Percentiles rank a stretch among this genome's conserved stretches.
These are phyloP conservation scores for Porites australiensis DNA, from an alignment of 64 coral and sea anemone genomes.

Conservation along the genomic window DNA sequence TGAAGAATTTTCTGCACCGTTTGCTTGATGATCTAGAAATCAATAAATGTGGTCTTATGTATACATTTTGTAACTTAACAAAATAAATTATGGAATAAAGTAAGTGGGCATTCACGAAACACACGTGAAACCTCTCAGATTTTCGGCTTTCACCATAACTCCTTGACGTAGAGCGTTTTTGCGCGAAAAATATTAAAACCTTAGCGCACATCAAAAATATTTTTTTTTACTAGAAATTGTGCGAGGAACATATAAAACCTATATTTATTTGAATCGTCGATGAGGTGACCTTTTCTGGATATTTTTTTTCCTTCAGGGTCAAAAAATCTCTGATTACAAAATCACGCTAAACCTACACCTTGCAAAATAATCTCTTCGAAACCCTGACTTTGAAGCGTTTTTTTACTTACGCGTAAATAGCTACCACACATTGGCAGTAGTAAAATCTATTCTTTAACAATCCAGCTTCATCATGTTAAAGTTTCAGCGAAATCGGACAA, in stretches of 20 bases:
- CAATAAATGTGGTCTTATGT: not conserved
- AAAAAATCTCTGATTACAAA: not conserved
- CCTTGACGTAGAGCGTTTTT: too few relatives aligned
- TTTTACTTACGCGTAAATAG: not conserved
- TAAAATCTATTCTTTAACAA: not conserved
- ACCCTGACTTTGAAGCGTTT: not conserved
- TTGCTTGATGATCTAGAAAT: not conserved
- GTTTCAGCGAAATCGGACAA: too few relatives aligned
- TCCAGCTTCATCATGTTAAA: not conserved
- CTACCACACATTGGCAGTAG: not conserved
- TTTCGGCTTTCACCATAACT: too few relatives aligned
- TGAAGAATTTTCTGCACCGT: not conserved
- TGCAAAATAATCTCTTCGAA: not conserved
- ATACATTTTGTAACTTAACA: too few relatives aligned
- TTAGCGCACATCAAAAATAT: not conserved
- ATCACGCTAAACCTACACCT: not conserved
- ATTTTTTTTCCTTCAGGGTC: not conserved
- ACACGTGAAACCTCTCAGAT: too few relatives aligned
- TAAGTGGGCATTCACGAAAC: too few relatives aligned
- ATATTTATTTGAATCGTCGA: conserved; percentile 1
- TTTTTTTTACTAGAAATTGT: too few relatives aligned
- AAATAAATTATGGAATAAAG: too few relatives aligned
- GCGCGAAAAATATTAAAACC: too few relatives aligned
- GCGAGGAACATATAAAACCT: not conserved
- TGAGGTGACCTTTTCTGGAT: not conserved